Evolutionary conservation across 2,797 vertebrate genomes (phyloP).

Genomic region (Balearica regulorum): DNA sequence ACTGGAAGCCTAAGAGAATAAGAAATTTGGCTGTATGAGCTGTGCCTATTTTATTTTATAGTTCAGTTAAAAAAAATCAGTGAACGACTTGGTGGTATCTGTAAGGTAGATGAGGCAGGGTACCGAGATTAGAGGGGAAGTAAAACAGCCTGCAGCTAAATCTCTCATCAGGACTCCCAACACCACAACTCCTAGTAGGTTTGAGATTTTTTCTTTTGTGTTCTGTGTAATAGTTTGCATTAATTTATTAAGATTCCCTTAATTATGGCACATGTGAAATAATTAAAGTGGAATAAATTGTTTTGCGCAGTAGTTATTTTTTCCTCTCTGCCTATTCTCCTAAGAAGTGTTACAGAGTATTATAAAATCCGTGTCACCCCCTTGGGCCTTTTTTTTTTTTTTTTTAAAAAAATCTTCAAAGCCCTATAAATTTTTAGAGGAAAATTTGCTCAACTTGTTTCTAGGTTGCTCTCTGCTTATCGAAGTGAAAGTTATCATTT

Average conservation of each 20-base stretch:
- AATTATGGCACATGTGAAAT: slow-evolving; percentile 24
- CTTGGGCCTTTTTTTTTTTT: too few relatives aligned
- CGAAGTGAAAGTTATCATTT: slow-evolving; percentile 54
- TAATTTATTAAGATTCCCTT: slow-evolving; percentile 59
- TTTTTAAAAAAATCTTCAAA: neutral
- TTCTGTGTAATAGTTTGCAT: neutral
- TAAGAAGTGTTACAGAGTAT: neutral
- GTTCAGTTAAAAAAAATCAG: neutral
- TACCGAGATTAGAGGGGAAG: neutral
- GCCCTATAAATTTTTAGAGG: slow-evolving; percentile 11
- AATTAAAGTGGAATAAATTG: neutral
- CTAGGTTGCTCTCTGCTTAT: slow-evolving; percentile 42
- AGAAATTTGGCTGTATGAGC: neutral
- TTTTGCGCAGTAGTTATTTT: slow-evolving; percentile 8
- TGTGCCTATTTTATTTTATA: neutral
- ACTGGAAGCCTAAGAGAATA: neutral
- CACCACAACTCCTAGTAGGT: neutral
- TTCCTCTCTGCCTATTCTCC: neutral
- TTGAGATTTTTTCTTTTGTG: neutral
- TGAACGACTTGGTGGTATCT: neutral
- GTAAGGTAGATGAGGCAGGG: fast-evolving
- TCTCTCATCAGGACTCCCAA: neutral
- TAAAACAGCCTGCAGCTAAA: neutral
- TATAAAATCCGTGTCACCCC: neutral
- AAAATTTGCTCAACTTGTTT: slow-evolving; percentile 6